Conservation (phyloP, 2,888 invertebrate genomes). For the Chironomus riparius region DNA sequence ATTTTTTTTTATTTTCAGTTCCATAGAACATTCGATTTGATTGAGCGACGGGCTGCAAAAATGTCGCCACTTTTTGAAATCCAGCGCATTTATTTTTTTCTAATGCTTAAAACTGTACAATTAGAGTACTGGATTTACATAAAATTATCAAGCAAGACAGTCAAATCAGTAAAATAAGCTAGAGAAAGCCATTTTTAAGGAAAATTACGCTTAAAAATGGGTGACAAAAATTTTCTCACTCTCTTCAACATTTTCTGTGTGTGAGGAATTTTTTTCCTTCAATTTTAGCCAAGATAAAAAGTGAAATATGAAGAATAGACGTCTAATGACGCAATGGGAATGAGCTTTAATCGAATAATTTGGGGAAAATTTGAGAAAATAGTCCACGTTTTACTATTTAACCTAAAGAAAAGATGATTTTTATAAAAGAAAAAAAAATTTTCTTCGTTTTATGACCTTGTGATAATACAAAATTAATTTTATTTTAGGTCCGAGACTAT, state of each 20-base stretch:
- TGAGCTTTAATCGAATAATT: neutral
- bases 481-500: neutral
- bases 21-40: neutral
- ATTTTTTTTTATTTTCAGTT: too few relatives aligned
- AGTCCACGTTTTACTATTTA: neutral
- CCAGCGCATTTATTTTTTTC: neutral
- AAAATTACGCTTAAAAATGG: neutral
- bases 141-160: neutral
- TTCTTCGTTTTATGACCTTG: constrained; percentile 1
- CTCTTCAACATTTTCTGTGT: neutral
- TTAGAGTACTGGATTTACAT: neutral
- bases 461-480: neutral
- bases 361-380: neutral
- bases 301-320: neutral
- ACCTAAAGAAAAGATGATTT: neutral
- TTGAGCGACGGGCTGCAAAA: neutral
- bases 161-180: neutral
- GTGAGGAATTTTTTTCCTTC: neutral
- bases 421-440: neutral
- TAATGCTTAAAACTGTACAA: neutral
- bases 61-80: neutral
- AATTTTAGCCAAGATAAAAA: neutral
- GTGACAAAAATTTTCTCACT: neutral
- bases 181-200: neutral
- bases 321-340: neutral